Base-by-base conservation (phyloP, 2,113 vertebrate genomes). In the Epinephelus moara region DNA sequence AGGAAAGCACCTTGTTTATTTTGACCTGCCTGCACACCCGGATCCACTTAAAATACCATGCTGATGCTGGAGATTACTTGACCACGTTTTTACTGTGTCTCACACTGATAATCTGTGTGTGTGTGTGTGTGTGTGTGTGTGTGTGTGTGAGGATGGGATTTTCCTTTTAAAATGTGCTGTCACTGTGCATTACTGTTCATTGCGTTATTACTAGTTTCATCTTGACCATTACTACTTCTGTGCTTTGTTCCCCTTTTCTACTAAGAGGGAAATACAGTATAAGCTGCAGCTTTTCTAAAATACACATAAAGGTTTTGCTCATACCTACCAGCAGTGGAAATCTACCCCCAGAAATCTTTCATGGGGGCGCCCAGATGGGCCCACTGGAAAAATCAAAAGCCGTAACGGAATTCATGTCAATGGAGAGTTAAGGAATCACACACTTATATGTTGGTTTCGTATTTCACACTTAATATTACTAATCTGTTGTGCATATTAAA, bases 11-110 rank as follows among this genome's bases (percentile, higher is more conserved):
- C 10, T 50, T 66, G 78, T 88, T 91, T 87, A 67, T 86, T 82
- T 85, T n/a, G 63, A 59, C 73, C 73, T 78, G 73, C 64, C 49
- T 74, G 70, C 81, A 72, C 89, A 88, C 53, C 76, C 78, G 71
- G 82, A 80, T 80, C 78, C 74, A 89, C 85, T 92, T 86, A 83
- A 85, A 90, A 86, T 78, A 56, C 82, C 80, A 63, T 1, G 6
- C 40, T 63, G 75, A 89, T 82, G 50, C 52, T 15, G 73, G 30
- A 71, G 85, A 82, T 82, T 7, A 68, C 18, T 50, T 70, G n/a
- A 42, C 55, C 33, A 9, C 21, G 1, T 75, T 27, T 27, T 27
- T 42, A 21, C 27, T 25, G 55, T 19, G 42, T 11, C 1, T 75
- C 25, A 17, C 11, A 37, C 50, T 9, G n/a, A 81, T 14, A 4